These are phyloP conservation scores for Zaprionus davidi DNA, from an alignment of 1,140 invertebrate genomes.

Conservation along the genomic window DNA sequence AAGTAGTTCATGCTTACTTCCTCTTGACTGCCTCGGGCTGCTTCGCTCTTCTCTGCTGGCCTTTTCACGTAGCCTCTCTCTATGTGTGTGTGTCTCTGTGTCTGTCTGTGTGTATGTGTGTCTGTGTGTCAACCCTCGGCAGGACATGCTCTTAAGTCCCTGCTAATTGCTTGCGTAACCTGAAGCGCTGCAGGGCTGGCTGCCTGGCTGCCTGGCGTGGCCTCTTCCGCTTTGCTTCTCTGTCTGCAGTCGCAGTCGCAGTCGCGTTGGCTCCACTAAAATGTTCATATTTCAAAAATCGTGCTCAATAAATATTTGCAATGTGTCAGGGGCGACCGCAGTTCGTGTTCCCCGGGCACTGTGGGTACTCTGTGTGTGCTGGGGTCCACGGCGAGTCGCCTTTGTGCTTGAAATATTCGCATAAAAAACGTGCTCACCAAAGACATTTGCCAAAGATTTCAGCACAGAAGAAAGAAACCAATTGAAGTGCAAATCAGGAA, in stretches of 20 bases:
- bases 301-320: slow-evolving; percentile 80
- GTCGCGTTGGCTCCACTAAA: slow-evolving; percentile 42
- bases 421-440: slow-evolving; percentile 64
- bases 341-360: background rate
- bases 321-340: slow-evolving; percentile 40
- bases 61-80: slow-evolving; percentile 47
- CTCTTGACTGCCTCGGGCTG: slow-evolving; percentile 55
- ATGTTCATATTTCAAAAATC: slow-evolving; percentile 79
- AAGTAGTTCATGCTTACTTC: slow-evolving; percentile 73
- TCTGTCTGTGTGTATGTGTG: background rate
- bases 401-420: slow-evolving; percentile 52
- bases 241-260: slow-evolving; percentile 14
- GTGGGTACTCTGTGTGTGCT: background rate
- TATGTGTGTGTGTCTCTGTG: background rate
- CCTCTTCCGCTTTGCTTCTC: slow-evolving; percentile 36
- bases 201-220: background rate
- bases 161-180: slow-evolving; percentile 81
- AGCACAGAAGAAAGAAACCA: slow-evolving; percentile 34
- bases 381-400: background rate
- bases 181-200: slow-evolving; percentile 52
- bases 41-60: slow-evolving; percentile 48
- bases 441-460: slow-evolving; percentile 66
- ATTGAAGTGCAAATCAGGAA: slow-evolving; percentile 53
- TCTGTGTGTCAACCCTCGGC: slow-evolving; percentile 63
- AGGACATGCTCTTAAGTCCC: slow-evolving; percentile 54